Evolutionary conservation across 1,140 invertebrate species (phyloP).

Genomic region (Bombus fervidus): DNA sequence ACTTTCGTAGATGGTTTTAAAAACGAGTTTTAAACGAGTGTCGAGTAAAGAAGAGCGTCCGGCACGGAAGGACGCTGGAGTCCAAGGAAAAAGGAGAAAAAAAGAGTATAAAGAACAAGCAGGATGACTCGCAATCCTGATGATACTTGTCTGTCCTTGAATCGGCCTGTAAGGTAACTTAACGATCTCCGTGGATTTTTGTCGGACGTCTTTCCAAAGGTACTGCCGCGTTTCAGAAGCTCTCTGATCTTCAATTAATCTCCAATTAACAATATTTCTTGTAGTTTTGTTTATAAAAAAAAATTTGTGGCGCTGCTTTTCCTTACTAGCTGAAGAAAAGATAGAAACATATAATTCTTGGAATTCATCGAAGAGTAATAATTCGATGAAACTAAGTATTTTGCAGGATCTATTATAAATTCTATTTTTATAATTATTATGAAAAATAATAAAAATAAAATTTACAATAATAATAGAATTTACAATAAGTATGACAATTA

Average conservation of each 20-base stretch:
- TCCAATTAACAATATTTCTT: background rate
- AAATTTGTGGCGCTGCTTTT: background rate
- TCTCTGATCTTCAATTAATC: background rate
- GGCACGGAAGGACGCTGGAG: slow-evolving; percentile 2
- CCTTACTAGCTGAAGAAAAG: background rate
- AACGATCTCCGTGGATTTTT: slow-evolving; percentile 39
- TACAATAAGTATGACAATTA: background rate
- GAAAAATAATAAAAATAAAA: background rate
- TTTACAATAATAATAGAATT: background rate
- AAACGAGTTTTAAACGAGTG: background rate
- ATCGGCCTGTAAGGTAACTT: slow-evolving; percentile 32
- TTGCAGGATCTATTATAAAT: background rate
- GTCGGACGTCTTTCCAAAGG: background rate
- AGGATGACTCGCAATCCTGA: slow-evolving; percentile 53
- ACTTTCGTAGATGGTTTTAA: background rate
- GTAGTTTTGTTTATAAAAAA: no score
- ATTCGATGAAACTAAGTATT: background rate
- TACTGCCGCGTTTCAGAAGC: background rate
- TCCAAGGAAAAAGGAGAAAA: slow-evolving; percentile 11
- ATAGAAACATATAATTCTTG: background rate
- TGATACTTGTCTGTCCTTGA: slow-evolving; percentile 50
- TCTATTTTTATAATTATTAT: background rate
- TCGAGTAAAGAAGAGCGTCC: slow-evolving; percentile 12
- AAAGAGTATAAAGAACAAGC: slow-evolving; percentile 38
- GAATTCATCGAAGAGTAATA: background rate